phyloP scores from a whole-genome alignment of 2,113 vertebrate species.

The Bubo blakistoni region DNA sequence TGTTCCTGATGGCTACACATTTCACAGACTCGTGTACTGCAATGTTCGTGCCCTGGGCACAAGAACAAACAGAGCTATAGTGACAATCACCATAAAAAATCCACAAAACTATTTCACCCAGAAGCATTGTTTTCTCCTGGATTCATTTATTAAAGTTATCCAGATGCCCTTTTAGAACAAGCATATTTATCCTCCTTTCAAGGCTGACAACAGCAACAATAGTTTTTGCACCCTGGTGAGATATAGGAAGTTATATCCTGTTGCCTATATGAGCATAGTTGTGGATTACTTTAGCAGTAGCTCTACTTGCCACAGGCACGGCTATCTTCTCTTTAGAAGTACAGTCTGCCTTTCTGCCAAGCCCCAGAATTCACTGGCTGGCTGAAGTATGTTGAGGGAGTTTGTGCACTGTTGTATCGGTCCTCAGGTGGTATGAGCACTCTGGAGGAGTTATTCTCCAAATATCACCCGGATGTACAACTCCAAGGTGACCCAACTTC shows the following conservation, averaged over 20 bases:
- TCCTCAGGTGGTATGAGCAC: neutral
- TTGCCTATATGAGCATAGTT: neutral
- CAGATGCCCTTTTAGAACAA: constrained; percentile 56
- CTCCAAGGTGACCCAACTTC: constrained; percentile 20
- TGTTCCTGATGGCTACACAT: neutral
- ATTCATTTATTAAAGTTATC: constrained; percentile 73
- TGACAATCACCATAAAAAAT: constrained; percentile 69
- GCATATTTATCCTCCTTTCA: constrained; percentile 67
- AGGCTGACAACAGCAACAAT: constrained; percentile 57
- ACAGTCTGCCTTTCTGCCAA: constrained; percentile 15
- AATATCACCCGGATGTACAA: constrained; percentile 27
- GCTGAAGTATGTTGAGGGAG: constrained; percentile 6
- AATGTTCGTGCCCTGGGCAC: neutral
- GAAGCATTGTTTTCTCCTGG: constrained; percentile 66
- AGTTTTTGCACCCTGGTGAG: constrained; percentile 56
- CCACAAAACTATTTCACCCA: constrained; percentile 62
- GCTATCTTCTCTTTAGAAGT: constrained; percentile 31
- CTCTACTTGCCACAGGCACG: constrained; percentile 16
- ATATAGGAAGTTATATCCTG: neutral
- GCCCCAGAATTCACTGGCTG: neutral
- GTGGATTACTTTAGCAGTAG: constrained; percentile 35
- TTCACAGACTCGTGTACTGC: neutral
- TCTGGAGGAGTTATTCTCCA: constrained; percentile 15
- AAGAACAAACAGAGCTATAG: constrained; percentile 41
- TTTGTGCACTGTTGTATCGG: neutral